Base-by-base conservation (phyloP, 2,888 invertebrate species). In the Taenaris catops region DNA sequence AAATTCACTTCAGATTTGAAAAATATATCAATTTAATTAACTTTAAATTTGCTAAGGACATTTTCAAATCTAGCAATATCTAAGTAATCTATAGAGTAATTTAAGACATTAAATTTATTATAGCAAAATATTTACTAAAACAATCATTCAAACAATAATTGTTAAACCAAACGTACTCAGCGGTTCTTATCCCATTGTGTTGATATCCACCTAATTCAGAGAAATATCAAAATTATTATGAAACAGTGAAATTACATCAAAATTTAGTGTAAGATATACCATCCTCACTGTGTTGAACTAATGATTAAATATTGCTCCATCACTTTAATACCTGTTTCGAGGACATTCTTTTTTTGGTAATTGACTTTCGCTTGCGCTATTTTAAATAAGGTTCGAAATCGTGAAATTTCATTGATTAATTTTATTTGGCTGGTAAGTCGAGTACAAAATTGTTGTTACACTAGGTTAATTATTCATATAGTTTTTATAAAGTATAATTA, bases 141-240 rank as follows among this genome's bases (percentile, higher is more conserved):
- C 29, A 45, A 34, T 39, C 23, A 39, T 37, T 25, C 38, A 42
- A 48, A 48, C 32, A 47, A 46, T 32, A 46, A 41, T 23, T 19
- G 42, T 40, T 25, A 42, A 37, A 51, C 55, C 58, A 20, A 31
- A 49, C 58, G 58, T 70, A 74, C 71, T 71, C 63, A 78, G 65
- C 69, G 68, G 42, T 49, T 48, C 41, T 56, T 49, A 50, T 49
- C 56, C 52, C 46, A 39, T 47, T 41, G 45, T 39, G 55, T 43
- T 35, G 64, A 42, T 41, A 53, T 61, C 69, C 66, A 62, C 67
- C 76, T 78, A 71, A 38, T 55, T 44, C 34, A 51, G 57, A 55
- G 56, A 53, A 67, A 59, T 23, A 26, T 20, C 8, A 28, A 26
- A 16, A 32, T 37, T 40, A 37, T 43, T 43, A 40, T 25, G 32